Conservation (phyloP, 2,888 invertebrate species). For the Pycnomerus fuliginosus region DNA sequence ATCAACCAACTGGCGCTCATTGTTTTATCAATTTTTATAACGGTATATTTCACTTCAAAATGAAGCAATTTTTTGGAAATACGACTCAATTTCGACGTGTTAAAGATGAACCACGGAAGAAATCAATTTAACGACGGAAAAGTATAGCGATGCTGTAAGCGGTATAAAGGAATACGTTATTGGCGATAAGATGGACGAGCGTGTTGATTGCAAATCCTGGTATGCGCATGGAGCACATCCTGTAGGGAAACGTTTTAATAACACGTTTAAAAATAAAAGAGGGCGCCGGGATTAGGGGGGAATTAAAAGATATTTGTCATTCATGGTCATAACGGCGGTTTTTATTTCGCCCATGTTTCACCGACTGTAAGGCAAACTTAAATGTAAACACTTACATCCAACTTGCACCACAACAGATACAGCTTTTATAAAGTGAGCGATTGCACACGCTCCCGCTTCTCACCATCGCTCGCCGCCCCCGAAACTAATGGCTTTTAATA, state of each 20-base stretch:
- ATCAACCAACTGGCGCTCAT: slow-evolving; percentile 38
- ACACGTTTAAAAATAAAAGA: slow-evolving; percentile 39
- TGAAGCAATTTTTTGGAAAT: no score
- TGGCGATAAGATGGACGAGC: slow-evolving; percentile 47
- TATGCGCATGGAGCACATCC: slow-evolving; percentile 30
- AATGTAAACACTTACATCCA: slow-evolving; percentile 30
- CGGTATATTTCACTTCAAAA: slow-evolving; percentile 24
- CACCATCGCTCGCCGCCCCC: slow-evolving; percentile 39
- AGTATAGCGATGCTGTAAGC: slow-evolving; percentile 38
- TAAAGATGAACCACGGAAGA: slow-evolving; percentile 42
- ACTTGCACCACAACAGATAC: slow-evolving; percentile 38
- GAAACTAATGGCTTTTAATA: slow-evolving; percentile 55
- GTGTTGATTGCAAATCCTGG: slow-evolving; percentile 43
- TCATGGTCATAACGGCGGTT: slow-evolving; percentile 31
- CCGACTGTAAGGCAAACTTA: slow-evolving; percentile 32
- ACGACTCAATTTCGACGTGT: no score
- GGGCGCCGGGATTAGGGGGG: slow-evolving; percentile 30
- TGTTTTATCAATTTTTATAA: slow-evolving; percentile 35
- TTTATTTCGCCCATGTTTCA: slow-evolving; percentile 30
- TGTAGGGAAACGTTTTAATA: slow-evolving; percentile 38
- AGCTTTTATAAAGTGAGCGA: slow-evolving; percentile 43
- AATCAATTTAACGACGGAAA: slow-evolving; percentile 43
- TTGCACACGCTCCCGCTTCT: slow-evolving; percentile 40
- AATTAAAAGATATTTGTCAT: slow-evolving; percentile 45
- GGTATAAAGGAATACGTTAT: slow-evolving; percentile 48